Evolutionary conservation across 2,113 vertebrate genomes (phyloP), one percentile per base, ranked within the genome.

Genomic region (Hemicordylus capensis): DNA sequence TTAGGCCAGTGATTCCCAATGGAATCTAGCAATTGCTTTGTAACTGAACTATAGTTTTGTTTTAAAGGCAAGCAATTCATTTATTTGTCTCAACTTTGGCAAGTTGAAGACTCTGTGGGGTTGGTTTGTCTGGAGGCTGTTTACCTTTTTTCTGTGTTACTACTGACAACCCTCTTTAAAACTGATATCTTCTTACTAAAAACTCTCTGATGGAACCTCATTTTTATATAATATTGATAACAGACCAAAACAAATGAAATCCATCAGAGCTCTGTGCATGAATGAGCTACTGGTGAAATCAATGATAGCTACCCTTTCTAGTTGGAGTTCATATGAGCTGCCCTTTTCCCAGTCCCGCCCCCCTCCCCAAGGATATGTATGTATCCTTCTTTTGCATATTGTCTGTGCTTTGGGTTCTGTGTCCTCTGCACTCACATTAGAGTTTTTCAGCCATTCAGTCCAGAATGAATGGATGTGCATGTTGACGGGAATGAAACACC

Each of bases 51-150:
- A 78, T 85, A 10, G 0, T 78, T 90, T 86, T 83, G 85, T 76
- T 79, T 79, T 83, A 87, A 83, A 4, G n/a, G n/a, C n/a, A n/a
- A n/a, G 1, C 61, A 81, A 83, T 89, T 93, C 82, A 81, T 24
- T 17, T 80, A 85, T 83, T 82, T 81, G 66, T 85, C 64, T 90
- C 2, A 88, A 87, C 78, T 9, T 6, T 48, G 90, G 87, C 19
- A 86, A 89, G 69, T 56, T 54, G 66, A 93, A 92, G 87, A 69
- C 89, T 93, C 92, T 75, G 69, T 86, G 88, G 91, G 89, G 73
- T 58, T 92, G 85, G 8, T 81, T 90, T 92, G 56, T 90, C 93
- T 92, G 20, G 22, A 91, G 90, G 94, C 86, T 94, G 83, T 94
- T 93, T 93, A 85, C 92, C 94, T 94, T 93, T n/a, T 78, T 87